Percentiles rank a stretch among this genome's conserved stretches.
Conservation (phyloP, 2,888 invertebrate species). For the Odontomyia ornata region DNA sequence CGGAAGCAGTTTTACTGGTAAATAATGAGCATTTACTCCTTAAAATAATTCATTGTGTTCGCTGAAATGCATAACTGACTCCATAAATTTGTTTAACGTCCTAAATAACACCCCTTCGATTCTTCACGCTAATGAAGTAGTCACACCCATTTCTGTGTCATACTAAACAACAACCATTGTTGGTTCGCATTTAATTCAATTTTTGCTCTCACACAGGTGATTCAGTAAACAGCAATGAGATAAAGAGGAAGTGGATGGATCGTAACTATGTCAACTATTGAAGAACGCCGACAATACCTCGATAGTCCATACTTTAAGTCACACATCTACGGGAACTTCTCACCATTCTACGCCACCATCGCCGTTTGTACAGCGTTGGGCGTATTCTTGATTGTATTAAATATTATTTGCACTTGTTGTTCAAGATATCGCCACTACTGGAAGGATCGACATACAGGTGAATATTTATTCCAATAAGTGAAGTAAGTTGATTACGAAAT, state of each 20-base stretch:
- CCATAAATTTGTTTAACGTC: neutral
- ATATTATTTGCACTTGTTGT: constrained; percentile 82
- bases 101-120: neutral
- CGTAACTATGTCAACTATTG: constrained; percentile 70
- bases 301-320: constrained; percentile 71
- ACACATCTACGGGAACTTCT: constrained; percentile 75
- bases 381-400: constrained; percentile 75
- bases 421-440: constrained; percentile 83
- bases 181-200: neutral
- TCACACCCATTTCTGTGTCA: constrained; percentile 43
- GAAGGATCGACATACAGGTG: constrained; percentile 79
- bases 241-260: neutral
- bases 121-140: neutral
- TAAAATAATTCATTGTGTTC: too few relatives aligned
- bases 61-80: neutral
- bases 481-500: too few relatives aligned
- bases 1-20: too few relatives aligned
- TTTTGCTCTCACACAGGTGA: neutral
- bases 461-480: constrained; percentile 16
- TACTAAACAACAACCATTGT: neutral
- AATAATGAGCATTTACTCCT: too few relatives aligned
- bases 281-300: constrained; percentile 70
- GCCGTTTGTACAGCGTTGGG: constrained; percentile 79
- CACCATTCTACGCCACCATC: constrained; percentile 85
- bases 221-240: constrained; percentile 21